Conservation (phyloP, 2,113 vertebrate genomes). For the Aramus guarauna region DNA sequence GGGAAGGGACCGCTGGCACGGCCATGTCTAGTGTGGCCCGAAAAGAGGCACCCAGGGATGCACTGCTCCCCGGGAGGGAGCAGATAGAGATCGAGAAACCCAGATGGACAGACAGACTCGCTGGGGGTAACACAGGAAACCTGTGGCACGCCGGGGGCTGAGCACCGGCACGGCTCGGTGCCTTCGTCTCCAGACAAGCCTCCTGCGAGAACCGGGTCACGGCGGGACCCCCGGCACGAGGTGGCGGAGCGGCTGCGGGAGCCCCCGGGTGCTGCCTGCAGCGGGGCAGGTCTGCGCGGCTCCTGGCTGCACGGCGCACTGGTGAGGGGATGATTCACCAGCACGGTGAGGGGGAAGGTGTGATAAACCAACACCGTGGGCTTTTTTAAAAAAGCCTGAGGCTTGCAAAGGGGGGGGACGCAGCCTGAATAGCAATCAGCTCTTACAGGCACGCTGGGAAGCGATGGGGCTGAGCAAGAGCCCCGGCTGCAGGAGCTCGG, state of each 20-base stretch:
- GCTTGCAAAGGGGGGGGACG: background rate
- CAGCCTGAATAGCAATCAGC: background rate
- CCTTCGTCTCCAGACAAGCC: background rate
- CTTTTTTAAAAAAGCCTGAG: background rate
- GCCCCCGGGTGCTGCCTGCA: background rate
- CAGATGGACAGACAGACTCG: background rate
- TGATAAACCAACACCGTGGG: background rate
- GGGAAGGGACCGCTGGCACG: background rate
- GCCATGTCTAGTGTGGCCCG: accelerated
- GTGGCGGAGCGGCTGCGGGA: accelerated
- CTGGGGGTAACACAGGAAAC: slow-evolving; percentile 25
- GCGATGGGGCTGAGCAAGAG: background rate
- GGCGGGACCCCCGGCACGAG: accelerated
- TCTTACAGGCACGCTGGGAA: background rate
- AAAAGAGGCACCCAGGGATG: background rate
- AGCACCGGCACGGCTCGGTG: background rate
- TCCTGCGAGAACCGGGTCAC: accelerated
- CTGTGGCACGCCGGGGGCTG: background rate
- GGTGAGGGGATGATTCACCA: background rate
- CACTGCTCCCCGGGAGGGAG: background rate
- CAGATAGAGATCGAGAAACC: accelerated
- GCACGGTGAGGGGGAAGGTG: background rate
- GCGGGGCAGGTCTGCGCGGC: background rate
- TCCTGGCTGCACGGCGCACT: background rate
- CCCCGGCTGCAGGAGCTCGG: accelerated